Conservation (phyloP, 2,113 vertebrate genomes). For the Hassar affinis region DNA sequence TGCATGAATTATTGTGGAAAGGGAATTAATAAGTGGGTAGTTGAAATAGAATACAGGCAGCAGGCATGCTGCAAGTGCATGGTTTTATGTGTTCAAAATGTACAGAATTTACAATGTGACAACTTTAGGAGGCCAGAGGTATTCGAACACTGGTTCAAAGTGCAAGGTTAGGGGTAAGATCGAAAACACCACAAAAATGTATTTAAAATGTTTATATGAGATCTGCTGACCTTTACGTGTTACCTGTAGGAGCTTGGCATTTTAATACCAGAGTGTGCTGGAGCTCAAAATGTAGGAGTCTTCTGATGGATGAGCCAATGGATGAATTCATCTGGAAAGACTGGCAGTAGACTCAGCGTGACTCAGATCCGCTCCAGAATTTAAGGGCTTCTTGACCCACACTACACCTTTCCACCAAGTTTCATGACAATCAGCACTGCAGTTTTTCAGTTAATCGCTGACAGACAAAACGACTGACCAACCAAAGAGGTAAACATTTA, state of each 20-base stretch:
- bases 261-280: not conserved
- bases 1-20: not conserved
- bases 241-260: not conserved
- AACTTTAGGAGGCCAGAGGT: not conserved
- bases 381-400: too few species aligned
- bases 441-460: too few species aligned
- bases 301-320: not conserved
- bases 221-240: not conserved
- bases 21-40: not conserved
- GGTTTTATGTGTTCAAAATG: not conserved
- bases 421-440: too few species aligned
- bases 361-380: too few species aligned
- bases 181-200: not conserved
- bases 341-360: not conserved
- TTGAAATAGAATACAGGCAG: not conserved
- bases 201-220: not conserved
- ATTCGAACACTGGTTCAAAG: not conserved
- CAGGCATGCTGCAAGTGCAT: not conserved
- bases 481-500: too few species aligned
- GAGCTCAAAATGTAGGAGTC: not conserved
- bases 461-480: too few species aligned
- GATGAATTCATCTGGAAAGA: not conserved
- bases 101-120: not conserved
- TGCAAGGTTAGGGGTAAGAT: not conserved
- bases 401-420: too few species aligned